Evolutionary conservation across 2,797 vertebrate species (phyloP), one percentile per base, ranked within the genome.

Genomic region (Rhincodon typus): DNA sequence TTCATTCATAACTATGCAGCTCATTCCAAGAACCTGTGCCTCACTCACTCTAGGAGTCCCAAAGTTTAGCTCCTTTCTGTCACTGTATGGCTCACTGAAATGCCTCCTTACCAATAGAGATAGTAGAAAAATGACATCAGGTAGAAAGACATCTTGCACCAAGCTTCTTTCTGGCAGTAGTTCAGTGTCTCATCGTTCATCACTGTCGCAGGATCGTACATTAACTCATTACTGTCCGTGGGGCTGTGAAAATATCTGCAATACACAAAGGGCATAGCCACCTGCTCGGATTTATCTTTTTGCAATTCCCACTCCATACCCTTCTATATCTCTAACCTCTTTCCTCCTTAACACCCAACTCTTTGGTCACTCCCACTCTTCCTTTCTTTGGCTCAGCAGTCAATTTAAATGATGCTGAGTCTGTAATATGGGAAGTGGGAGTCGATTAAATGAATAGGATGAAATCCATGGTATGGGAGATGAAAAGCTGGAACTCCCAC

Each of bases 101-200:
- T 8, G 8, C 19, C 19, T 84, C 94, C 99, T 98, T 97, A 99
- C 99, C 99, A 99, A 97, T 99, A 99, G 96, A 99, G 98, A 98
- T 99, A 99, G 98, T 99, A 99, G 98, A 99, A 99, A 98, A 99
- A 99, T 96, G 99, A 99, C 57, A 99, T 98, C 96, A 99, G 98
- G 57, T 99, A 99, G 97, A 99, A 99, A 96, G 98, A 99, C 97
- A 99, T 98, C 97, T 99, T 99, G 97, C 99, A 99, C 99, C 99
- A 99, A 96, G 99, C 99, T 97, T 99, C 99, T 97, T 99, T 99
- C 97, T 99, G 98, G 97, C 99, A 99, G 97, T 99, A 99, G 97
- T 98, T 98, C 96, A 99, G 97, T 2, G 99, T 99, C 96, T 99
- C 99, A 0, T 98, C 99, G 0, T 99, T 99, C 99, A 99, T 99